Conservation (phyloP, 2,797 vertebrate species). For the Sebastes itinus region DNA sequence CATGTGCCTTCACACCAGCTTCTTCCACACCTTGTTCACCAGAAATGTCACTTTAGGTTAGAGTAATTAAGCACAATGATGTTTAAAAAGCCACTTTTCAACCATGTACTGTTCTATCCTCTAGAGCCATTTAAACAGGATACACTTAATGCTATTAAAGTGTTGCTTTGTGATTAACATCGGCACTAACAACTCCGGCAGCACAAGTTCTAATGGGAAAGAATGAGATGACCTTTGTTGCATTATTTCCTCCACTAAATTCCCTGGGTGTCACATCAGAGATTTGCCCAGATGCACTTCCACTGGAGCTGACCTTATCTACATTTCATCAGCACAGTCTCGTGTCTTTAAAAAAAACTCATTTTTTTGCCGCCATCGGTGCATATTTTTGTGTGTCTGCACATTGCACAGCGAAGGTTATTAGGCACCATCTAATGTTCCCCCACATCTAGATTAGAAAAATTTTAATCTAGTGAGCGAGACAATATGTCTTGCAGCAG, state of each 20-base stretch:
- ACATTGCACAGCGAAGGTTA: background rate
- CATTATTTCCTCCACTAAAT: background rate
- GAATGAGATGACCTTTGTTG: background rate
- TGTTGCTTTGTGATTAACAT: slow-evolving; percentile 1
- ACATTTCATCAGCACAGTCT: background rate
- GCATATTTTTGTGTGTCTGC: background rate
- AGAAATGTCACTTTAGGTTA: background rate
- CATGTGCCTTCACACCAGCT: background rate
- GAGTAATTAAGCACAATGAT: background rate
- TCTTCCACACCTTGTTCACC: background rate
- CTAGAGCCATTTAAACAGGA: background rate
- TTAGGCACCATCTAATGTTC: background rate
- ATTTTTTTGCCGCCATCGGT: background rate
- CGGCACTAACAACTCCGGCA: background rate
- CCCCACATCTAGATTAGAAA: background rate
- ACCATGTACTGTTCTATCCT: background rate
- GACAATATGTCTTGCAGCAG: background rate
- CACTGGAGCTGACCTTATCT: background rate
- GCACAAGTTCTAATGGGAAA: background rate
- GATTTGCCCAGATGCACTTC: background rate
- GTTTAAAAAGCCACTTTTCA: background rate
- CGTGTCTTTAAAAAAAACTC: background rate
- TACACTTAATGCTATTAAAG: background rate
- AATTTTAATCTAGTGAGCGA: background rate
- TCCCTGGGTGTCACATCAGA: background rate